These are phyloP conservation scores for Lordiphosa mommai DNA, from an alignment of 1,140 invertebrate genomes.

Conservation along the genomic window DNA sequence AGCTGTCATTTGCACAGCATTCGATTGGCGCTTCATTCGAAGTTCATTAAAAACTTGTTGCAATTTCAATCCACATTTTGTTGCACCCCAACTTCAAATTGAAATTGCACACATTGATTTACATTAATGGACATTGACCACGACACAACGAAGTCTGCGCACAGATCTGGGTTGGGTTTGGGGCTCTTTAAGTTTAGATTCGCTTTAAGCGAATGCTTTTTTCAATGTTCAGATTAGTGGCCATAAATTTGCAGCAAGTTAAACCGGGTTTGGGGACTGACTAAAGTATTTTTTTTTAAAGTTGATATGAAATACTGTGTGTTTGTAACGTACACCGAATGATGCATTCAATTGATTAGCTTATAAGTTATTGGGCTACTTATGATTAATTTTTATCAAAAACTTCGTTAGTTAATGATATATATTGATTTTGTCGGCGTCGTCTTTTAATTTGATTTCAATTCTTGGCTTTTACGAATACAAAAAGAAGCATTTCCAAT, in stretches of 20 bases:
- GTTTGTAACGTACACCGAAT: no score
- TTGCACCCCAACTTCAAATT: constrained; percentile 10
- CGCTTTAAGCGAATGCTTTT: not conserved
- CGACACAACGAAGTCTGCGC: not conserved
- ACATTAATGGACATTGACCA: constrained; percentile 28
- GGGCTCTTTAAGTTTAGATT: no score
- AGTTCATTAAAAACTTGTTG: constrained; percentile 72
- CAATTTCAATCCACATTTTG: constrained; percentile 40
- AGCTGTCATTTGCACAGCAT: constrained; percentile 49
- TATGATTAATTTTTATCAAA: no score
- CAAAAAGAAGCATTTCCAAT: no score
- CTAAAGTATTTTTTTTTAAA: not conserved
- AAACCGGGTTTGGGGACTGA: not conserved
- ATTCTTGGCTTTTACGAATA: no score
- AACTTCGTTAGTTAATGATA: no score
- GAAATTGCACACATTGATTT: constrained; percentile 37
- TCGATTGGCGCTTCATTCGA: constrained; percentile 18
- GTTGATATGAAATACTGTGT: not conserved
- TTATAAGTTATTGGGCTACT: no score
- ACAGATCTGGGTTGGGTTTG: no score
- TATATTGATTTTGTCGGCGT: no score
- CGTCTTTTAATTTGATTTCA: no score
- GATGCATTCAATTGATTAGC: no score
- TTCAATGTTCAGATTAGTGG: not conserved
- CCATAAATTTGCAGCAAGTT: constrained; percentile 20